Conservation (phyloP, 37 sponge, comb jelly and placozoan genomes). For the Eunapius fragilis region DNA sequence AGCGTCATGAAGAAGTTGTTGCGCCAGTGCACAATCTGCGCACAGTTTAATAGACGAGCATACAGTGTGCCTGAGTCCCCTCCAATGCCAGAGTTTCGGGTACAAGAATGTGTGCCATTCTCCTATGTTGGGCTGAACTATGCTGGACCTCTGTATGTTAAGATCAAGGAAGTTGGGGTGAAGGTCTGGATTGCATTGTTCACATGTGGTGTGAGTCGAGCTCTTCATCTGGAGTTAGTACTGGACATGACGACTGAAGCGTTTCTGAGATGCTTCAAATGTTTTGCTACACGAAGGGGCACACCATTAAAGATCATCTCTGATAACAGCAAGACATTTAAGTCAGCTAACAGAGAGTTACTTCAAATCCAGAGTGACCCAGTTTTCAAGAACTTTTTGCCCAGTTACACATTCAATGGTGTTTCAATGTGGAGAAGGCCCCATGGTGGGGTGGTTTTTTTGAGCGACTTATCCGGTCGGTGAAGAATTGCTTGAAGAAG, state of each 20-base stretch:
- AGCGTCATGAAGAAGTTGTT: slow-evolving; percentile 18
- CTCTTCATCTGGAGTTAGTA: too few species aligned
- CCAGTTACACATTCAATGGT: slow-evolving; percentile 24
- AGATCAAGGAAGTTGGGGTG: neutral
- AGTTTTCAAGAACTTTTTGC: slow-evolving; percentile 2
- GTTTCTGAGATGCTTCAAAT: slow-evolving; percentile 24
- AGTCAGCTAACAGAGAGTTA: slow-evolving; percentile 12
- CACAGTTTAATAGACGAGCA: slow-evolving; percentile 19
- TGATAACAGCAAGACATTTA: slow-evolving; percentile 35
- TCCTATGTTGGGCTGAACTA: slow-evolving; percentile 31
- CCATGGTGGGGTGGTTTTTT: slow-evolving; percentile 40
- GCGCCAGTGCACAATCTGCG: slow-evolving; percentile 19
- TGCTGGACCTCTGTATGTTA: slow-evolving; percentile 49
- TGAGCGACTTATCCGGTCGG: slow-evolving; percentile 9
- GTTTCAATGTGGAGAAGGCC: slow-evolving; percentile 26
- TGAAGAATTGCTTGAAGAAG: slow-evolving; percentile 37
- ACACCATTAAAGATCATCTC: slow-evolving; percentile 15
- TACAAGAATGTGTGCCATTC: slow-evolving; percentile 33
- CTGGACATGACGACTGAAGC: slow-evolving; percentile 5
- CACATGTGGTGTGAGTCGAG: slow-evolving; percentile 51
- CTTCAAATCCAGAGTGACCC: neutral
- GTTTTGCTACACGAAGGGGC: slow-evolving; percentile 23
- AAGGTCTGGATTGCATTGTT: slow-evolving; percentile 47
- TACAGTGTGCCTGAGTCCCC: slow-evolving; percentile 29
- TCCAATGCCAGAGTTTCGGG: slow-evolving; percentile 37